These are phyloP conservation scores for Typhlichthys eigenmanni DNA, from an alignment of 2,797 vertebrate genomes.

Conservation along the genomic window DNA sequence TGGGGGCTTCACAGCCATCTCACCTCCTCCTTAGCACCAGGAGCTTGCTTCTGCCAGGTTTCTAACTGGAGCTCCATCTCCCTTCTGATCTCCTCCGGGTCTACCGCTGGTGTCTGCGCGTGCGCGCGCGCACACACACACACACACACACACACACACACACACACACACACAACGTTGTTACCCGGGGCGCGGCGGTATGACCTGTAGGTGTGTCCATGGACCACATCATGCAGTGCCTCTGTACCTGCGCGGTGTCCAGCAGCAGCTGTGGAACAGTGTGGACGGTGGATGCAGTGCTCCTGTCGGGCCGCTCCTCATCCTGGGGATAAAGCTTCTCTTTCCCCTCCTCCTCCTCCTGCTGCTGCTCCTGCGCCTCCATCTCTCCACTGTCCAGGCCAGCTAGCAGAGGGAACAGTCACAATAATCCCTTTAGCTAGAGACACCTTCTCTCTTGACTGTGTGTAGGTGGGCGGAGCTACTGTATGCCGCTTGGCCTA, in stretches of 20 bases:
- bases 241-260: slow-evolving; percentile 64
- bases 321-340: slow-evolving; percentile 49
- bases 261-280: slow-evolving; percentile 84
- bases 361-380: slow-evolving; percentile 71
- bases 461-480: no score
- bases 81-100: slow-evolving; percentile 84
- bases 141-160: slow-evolving; percentile 5
- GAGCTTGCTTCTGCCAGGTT: slow-evolving; percentile 82
- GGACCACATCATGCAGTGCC: not conserved
- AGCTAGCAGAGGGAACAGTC: slow-evolving; percentile 34
- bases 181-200: no score
- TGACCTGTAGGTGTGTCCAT: not conserved
- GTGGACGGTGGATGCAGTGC: slow-evolving; percentile 85
- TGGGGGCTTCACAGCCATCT: slow-evolving; percentile 20
- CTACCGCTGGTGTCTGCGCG: slow-evolving; percentile 74
- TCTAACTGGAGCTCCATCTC: slow-evolving; percentile 93
- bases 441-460: no score
- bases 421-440: no score
- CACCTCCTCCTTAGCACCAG: slow-evolving; percentile 86
- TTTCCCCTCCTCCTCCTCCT: slow-evolving; percentile 56
- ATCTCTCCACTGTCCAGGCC: slow-evolving; percentile 78
- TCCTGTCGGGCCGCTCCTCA: slow-evolving; percentile 76
- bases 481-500: no score
- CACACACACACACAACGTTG: not conserved
- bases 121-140: slow-evolving; percentile 6